These are phyloP conservation scores for Polymixis flavicincta DNA, from an alignment of 2,888 invertebrate genomes.

Conservation along the genomic window DNA sequence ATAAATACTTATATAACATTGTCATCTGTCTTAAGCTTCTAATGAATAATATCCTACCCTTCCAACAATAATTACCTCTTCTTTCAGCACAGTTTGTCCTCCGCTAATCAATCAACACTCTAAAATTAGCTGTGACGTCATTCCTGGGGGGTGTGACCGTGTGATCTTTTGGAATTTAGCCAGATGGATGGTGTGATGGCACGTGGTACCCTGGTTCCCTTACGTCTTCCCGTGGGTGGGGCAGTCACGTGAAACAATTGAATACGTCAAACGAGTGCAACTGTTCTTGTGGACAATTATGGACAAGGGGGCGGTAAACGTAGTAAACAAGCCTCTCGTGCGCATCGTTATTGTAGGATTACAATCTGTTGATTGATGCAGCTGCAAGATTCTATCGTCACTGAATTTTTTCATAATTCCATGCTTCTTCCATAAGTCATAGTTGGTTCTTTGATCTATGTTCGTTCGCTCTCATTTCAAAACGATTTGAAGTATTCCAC, in stretches of 20 bases:
- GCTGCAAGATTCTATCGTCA: conserved; percentile 4
- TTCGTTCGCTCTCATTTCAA: not conserved
- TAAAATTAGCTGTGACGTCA: conserved; percentile 61
- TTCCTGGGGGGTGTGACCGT: conserved; percentile 74
- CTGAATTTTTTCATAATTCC: conserved; percentile 2
- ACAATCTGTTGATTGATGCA: conserved; percentile 1
- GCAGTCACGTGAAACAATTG: conserved; percentile 53
- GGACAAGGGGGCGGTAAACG: not conserved
- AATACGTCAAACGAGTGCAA: conserved; percentile 30
- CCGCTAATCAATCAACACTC: conserved; percentile 31
- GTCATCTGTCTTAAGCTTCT: not conserved
- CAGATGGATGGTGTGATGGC: conserved; percentile 57
- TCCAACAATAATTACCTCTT: conserved; percentile 13
- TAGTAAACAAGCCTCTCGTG: conserved; percentile 31
- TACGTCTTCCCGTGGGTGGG: conserved; percentile 52
- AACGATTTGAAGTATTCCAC: not conserved
- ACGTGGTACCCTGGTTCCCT: conserved; percentile 65
- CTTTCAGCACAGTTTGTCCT: conserved; percentile 29
- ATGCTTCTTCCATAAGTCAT: not conserved
- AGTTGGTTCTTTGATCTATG: not conserved
- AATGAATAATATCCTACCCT: not conserved
- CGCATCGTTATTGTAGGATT: not conserved
- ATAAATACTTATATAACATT: not conserved
- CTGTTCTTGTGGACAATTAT: conserved; percentile 31
- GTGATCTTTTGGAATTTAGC: conserved; percentile 67